These are phyloP conservation scores for Mythimna pallens DNA, from an alignment of 2,888 invertebrate species.

Conservation along the genomic window DNA sequence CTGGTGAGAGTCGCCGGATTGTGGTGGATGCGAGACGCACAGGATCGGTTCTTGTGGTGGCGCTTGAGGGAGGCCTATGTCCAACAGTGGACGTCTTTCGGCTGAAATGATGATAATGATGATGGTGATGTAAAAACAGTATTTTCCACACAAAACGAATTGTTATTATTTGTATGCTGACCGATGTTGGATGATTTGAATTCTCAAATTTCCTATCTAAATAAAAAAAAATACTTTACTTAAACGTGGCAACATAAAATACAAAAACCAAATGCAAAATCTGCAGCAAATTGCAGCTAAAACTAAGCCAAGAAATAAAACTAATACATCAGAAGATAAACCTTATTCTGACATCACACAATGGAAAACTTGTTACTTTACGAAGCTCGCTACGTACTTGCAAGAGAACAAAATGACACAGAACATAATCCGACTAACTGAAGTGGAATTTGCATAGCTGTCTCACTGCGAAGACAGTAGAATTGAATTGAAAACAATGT, in stretches of 20 bases:
- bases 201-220: neutral
- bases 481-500: constrained; percentile 62
- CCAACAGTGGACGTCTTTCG: too few species aligned
- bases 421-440: constrained; percentile 59
- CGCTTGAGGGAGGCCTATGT: too few species aligned
- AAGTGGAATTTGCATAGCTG: constrained; percentile 59
- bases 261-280: constrained; percentile 28
- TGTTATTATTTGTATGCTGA: too few species aligned
- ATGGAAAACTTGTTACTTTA: constrained; percentile 60
- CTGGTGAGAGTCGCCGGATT: too few species aligned
- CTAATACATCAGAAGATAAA: constrained; percentile 52
- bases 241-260: constrained; percentile 1
- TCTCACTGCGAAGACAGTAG: constrained; percentile 52
- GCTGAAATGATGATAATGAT: too few species aligned
- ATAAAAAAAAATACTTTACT: neutral
- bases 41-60: too few species aligned
- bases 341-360: constrained; percentile 52
- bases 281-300: constrained; percentile 25
- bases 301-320: constrained; percentile 45
- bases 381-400: constrained; percentile 19
- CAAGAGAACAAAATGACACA: constrained; percentile 53
- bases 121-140: too few species aligned
- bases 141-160: too few species aligned
- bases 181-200: too few species aligned
- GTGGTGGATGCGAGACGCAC: too few species aligned